These are phyloP conservation scores for Scaptomyza reducta DNA, from an alignment of 2,888 invertebrate genomes.

Conservation along the genomic window DNA sequence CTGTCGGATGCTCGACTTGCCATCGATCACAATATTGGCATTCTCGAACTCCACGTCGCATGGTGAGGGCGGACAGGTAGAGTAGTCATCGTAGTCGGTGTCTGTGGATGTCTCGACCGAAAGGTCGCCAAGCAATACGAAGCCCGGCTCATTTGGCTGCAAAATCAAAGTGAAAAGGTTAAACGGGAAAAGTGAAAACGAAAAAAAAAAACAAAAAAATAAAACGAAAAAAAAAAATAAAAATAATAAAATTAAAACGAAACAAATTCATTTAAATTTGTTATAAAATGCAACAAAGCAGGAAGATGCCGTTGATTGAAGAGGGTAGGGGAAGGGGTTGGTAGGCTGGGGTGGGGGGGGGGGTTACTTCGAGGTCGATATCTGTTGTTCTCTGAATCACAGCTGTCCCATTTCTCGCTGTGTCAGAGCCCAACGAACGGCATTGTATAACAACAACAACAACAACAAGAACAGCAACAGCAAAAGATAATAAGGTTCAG, in stretches of 20 bases:
- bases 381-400: slow-evolving; percentile 44
- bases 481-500: slow-evolving; percentile 65
- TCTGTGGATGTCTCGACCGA: slow-evolving; percentile 87
- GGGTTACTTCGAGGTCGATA: slow-evolving; percentile 37
- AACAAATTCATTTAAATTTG: slow-evolving; percentile 13
- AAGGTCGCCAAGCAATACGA: slow-evolving; percentile 87
- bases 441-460: slow-evolving; percentile 28
- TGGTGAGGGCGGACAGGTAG: slow-evolving; percentile 90
- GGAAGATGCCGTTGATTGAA: neutral
- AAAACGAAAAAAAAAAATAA: neutral
- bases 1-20: slow-evolving; percentile 91
- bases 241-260: neutral
- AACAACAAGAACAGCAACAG: slow-evolving; percentile 28
- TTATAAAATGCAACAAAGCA: slow-evolving; percentile 3
- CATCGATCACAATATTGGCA: slow-evolving; percentile 95
- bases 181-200: slow-evolving; percentile 44
- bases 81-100: slow-evolving; percentile 86
- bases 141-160: slow-evolving; percentile 87
- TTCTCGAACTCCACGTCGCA: slow-evolving; percentile 93
- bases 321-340: neutral
- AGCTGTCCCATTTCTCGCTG: slow-evolving; percentile 65
- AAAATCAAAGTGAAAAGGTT: slow-evolving; percentile 15
- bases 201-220: neutral
- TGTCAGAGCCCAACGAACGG: slow-evolving; percentile 40
- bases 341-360: neutral